These are phyloP conservation scores for Carettochelys insculpta DNA, from an alignment of 2,113 vertebrate genomes.

Conservation along the genomic window DNA sequence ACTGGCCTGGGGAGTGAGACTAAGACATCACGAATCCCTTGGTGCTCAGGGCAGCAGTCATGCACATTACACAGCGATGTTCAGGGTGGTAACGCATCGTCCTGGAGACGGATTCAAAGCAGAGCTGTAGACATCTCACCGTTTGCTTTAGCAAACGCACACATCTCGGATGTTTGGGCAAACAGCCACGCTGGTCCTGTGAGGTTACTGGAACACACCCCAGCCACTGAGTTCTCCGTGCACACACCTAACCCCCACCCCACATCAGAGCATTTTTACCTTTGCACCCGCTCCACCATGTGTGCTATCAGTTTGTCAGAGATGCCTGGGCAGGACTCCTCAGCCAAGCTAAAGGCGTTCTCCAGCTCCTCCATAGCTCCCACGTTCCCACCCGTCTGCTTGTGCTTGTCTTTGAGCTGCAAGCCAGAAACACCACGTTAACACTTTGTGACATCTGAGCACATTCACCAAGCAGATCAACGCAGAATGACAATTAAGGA, in stretches of 20 bases:
- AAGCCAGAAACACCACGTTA: not conserved
- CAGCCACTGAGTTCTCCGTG: not conserved
- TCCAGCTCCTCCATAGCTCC: slow-evolving; percentile 96
- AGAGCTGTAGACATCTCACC: not conserved
- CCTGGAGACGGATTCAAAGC: not conserved
- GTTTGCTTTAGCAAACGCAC: not conserved
- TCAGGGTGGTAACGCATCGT: not conserved
- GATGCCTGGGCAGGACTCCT: slow-evolving; percentile 95
- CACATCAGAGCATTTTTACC: slow-evolving; percentile 64
- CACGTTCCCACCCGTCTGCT: slow-evolving; percentile 83
- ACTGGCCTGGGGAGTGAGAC: too few relatives aligned
- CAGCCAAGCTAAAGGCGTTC: slow-evolving; percentile 94
- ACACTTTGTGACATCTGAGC: not conserved
- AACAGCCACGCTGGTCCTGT: accelerated
- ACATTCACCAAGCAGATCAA: not conserved
- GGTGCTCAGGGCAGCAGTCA: not conserved
- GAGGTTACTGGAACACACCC: accelerated
- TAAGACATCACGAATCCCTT: too few relatives aligned
- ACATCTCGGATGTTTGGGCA: not conserved
- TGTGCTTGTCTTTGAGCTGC: slow-evolving; percentile 91
- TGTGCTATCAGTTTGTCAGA: slow-evolving; percentile 92
- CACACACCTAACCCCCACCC: not conserved
- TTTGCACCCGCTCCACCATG: slow-evolving; percentile 93
- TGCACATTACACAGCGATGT: not conserved
- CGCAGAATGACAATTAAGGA: not conserved